These are phyloP conservation scores for Dynastes hyllus DNA, from an alignment of 2,888 invertebrate species.

Conservation along the genomic window DNA sequence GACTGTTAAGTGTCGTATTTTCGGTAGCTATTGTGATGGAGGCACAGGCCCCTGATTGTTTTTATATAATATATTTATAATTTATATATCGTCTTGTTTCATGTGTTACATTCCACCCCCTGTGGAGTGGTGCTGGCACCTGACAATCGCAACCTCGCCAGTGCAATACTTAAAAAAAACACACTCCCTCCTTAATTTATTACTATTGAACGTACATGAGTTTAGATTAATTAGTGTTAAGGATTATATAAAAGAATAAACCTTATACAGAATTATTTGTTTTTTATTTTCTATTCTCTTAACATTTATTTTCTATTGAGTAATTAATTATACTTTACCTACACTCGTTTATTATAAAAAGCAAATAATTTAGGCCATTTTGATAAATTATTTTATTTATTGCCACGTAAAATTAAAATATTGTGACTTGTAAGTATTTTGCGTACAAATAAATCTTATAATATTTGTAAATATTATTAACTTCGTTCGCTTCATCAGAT, in stretches of 20 bases:
- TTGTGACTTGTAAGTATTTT: constrained; percentile 27
- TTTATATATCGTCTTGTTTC: constrained; percentile 70
- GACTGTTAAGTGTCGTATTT: constrained; percentile 64
- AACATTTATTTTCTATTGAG: constrained; percentile 41
- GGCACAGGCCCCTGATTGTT: constrained; percentile 67
- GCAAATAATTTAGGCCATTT: constrained; percentile 41
- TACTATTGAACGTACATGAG: constrained; percentile 58
- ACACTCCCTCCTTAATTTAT: constrained; percentile 64
- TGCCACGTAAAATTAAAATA: constrained; percentile 2
- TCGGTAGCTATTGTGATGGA: constrained; percentile 70
- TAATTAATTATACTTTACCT: background rate
- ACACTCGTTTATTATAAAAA: constrained; percentile 30
- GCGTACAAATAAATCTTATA: constrained; percentile 12
- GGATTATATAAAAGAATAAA: constrained; percentile 62
- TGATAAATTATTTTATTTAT: constrained; percentile 1
- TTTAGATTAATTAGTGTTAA: constrained; percentile 60
- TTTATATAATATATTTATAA: constrained; percentile 70
- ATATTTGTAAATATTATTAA: background rate
- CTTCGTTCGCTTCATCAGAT: constrained; percentile 19
- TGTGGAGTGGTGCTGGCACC: constrained; percentile 69
- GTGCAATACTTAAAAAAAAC: constrained; percentile 68
- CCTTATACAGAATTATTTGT: constrained; percentile 59
- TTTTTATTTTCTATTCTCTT: constrained; percentile 57
- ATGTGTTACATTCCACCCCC: constrained; percentile 61
- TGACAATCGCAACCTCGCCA: constrained; percentile 69